Conservation (phyloP, 1,140 invertebrate genomes). For the Zaprionus africanus region DNA sequence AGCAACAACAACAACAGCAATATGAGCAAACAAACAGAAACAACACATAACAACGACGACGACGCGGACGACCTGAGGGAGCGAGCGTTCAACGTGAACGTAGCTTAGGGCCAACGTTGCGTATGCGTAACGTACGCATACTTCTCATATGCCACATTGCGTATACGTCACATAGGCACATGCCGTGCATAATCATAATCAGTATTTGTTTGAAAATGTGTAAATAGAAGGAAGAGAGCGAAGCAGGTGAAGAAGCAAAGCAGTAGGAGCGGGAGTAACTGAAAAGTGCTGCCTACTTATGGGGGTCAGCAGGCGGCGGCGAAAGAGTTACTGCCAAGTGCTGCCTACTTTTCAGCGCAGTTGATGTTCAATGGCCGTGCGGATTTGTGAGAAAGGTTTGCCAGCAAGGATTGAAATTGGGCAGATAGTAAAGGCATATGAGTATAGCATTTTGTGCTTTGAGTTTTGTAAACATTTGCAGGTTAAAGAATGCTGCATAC, state of each 20-base stretch:
- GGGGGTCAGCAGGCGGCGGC: not conserved
- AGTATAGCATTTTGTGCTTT: too few species aligned
- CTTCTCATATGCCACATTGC: conserved; percentile 25
- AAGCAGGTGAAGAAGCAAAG: too few species aligned
- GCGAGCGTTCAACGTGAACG: not conserved
- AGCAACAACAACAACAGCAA: not conserved
- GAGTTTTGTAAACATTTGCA: too few species aligned
- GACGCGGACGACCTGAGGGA: not conserved
- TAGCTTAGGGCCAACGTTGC: conserved; percentile 35
- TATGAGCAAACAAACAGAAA: not conserved
- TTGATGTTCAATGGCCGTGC: not conserved
- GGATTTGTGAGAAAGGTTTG: too few species aligned
- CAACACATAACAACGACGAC: not conserved
- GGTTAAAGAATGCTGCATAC: too few species aligned
- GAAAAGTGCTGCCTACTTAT: conserved; percentile 4
- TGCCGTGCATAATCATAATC: conserved; percentile 38
- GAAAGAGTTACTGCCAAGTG: not conserved
- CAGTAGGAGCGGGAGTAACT: not conserved
- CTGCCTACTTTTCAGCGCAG: not conserved
- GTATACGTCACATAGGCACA: conserved; percentile 66
- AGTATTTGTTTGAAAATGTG: conserved; percentile 1
- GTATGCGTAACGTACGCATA: conserved; percentile 62
- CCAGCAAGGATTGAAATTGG: too few species aligned
- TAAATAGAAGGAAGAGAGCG: not conserved
- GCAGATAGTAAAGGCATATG: too few species aligned